Conservation (phyloP, 2,888 invertebrate species). For the Zele albiditarsus region DNA sequence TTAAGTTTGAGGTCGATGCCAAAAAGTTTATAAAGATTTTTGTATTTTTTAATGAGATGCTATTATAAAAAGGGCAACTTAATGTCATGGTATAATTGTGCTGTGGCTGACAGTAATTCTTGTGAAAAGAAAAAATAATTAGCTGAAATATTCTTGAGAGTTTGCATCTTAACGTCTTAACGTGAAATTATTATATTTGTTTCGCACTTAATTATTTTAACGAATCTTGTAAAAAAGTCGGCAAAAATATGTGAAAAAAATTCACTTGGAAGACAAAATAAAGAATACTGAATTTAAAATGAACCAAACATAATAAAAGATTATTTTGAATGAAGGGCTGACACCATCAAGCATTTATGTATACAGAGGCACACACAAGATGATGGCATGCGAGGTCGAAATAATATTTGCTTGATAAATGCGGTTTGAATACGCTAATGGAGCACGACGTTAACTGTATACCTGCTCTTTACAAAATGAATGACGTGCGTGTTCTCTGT, state of each 20-base stretch:
- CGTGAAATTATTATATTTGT: background rate
- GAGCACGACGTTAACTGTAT: constrained; percentile 27
- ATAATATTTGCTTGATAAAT: constrained; percentile 59
- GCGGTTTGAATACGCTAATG: constrained; percentile 37
- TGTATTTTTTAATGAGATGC: background rate
- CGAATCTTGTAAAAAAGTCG: background rate
- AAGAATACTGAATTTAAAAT: background rate
- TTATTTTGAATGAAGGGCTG: constrained; percentile 10
- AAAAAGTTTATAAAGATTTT: background rate
- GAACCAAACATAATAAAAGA: background rate
- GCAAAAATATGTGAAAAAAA: background rate
- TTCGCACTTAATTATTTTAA: constrained; percentile 16
- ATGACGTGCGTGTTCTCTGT: background rate
- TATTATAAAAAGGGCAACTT: background rate
- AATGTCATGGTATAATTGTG: background rate
- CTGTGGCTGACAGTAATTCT: background rate
- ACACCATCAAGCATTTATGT: background rate
- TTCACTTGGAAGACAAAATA: background rate
- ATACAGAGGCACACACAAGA: constrained; percentile 30
- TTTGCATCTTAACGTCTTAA: background rate
- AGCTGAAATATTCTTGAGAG: background rate
- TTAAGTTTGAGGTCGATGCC: background rate
- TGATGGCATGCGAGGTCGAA: constrained; percentile 60
- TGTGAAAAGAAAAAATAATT: constrained; percentile 3
- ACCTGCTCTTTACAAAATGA: constrained; percentile 11